Conservation (phyloP, 2,888 invertebrate species). For the Lathronympha strigana region DNA sequence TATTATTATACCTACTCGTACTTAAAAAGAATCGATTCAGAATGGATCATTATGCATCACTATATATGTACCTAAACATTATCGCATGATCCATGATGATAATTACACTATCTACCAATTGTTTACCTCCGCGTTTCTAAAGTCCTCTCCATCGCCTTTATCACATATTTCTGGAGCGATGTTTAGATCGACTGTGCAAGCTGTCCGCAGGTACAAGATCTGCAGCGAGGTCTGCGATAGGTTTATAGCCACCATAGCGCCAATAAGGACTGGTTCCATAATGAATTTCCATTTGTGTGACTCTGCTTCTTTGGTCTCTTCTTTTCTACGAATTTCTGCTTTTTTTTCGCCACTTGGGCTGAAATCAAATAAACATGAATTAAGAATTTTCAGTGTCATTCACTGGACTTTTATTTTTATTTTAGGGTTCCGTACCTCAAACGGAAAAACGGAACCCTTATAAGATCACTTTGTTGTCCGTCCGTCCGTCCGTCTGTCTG, state of each 20-base stretch:
- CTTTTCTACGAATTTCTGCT: slow-evolving; percentile 44
- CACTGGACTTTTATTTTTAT: not conserved
- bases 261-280: slow-evolving; percentile 88
- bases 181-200: slow-evolving; percentile 88
- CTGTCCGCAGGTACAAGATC: slow-evolving; percentile 89
- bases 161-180: slow-evolving; percentile 86
- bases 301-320: slow-evolving; percentile 41
- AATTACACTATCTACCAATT: not conserved
- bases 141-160: slow-evolving; percentile 76
- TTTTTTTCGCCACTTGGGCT: slow-evolving; percentile 50
- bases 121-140: slow-evolving; percentile 67
- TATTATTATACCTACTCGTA: too few relatives aligned
- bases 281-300: slow-evolving; percentile 78
- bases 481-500: too few relatives aligned
- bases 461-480: too few relatives aligned
- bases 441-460: too few relatives aligned
- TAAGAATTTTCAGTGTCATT: not conserved
- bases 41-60: not conserved
- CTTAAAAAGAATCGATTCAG: not conserved
- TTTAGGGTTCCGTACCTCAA: too few relatives aligned
- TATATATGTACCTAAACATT: slow-evolving; percentile 1
- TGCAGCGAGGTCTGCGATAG: slow-evolving; percentile 88
- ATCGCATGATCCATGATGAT: slow-evolving; percentile 2
- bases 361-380: slow-evolving; percentile 31
- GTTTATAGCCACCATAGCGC: slow-evolving; percentile 85